Percentiles rank a stretch among this genome's conserved stretches.
Evolutionary conservation across 2,797 vertebrate genomes (phyloP).

Genomic region (Notamacropus eugenii): DNA sequence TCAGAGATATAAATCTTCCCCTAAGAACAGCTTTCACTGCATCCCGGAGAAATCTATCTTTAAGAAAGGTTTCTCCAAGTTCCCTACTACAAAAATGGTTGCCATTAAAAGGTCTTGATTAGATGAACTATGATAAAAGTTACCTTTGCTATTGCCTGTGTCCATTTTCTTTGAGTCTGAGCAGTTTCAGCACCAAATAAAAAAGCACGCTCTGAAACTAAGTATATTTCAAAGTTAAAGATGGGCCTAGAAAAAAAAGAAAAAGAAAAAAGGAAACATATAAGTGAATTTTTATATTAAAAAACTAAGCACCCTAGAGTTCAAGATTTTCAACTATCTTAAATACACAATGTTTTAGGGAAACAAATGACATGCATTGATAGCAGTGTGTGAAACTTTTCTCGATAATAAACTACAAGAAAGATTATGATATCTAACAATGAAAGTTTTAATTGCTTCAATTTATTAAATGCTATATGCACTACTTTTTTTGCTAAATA

Average conservation of each 20-base stretch:
- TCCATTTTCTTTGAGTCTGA: slow-evolving; percentile 93
- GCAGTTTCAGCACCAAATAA: slow-evolving; percentile 92
- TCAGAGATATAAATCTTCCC: no score
- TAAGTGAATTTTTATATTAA: slow-evolving; percentile 56
- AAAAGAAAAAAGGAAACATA: neutral
- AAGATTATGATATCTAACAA: neutral
- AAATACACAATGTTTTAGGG: neutral
- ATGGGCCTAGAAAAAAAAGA: slow-evolving; percentile 85
- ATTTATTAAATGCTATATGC: neutral
- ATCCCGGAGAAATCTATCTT: neutral
- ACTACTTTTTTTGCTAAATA: neutral
- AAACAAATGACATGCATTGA: neutral
- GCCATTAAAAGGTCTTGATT: slow-evolving; percentile 65
- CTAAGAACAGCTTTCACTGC: no score
- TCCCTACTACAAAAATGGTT: slow-evolving; percentile 50
- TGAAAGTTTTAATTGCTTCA: neutral
- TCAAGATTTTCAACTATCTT: neutral
- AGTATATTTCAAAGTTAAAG: slow-evolving; percentile 95
- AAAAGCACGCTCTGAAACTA: slow-evolving; percentile 92
- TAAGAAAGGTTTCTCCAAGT: slow-evolving; percentile 50
- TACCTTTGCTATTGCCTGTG: slow-evolving; percentile 94
- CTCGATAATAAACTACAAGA: neutral
- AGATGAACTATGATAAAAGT: slow-evolving; percentile 70
- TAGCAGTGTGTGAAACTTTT: neutral
- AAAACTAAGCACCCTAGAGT: slow-evolving; percentile 39